Percentiles rank a stretch among this genome's conserved stretches.
These are phyloP conservation scores for Euzetes globulus DNA, from an alignment of 2,888 invertebrate genomes.

Conservation along the genomic window DNA sequence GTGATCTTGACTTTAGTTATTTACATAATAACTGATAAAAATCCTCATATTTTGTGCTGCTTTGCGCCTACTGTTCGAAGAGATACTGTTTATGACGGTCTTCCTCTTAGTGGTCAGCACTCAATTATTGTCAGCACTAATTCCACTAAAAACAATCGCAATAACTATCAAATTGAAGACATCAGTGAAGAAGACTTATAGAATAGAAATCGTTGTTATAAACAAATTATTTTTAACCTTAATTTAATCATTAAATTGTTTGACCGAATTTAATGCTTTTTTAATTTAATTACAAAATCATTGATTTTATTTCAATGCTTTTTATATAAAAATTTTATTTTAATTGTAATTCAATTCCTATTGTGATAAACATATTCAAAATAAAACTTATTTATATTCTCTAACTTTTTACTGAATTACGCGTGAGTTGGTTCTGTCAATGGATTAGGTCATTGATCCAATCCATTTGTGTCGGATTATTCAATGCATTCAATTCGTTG, in stretches of 20 bases:
- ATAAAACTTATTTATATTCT: no score
- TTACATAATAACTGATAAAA: slow-evolving; percentile 26
- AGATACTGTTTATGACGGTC: slow-evolving; percentile 4
- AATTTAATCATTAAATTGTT: not conserved
- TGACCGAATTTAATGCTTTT: not conserved
- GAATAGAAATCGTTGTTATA: not conserved
- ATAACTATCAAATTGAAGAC: slow-evolving; percentile 19
- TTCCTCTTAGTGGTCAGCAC: slow-evolving; percentile 1
- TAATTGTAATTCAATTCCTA: no score
- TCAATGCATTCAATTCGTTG: slow-evolving; percentile 21
- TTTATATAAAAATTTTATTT: no score
- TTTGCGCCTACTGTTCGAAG: not conserved
- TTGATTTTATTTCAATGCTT: no score
- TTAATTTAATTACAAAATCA: no score
- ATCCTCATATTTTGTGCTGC: slow-evolving; percentile 26
- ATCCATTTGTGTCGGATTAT: not conserved
- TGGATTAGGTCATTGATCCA: not conserved
- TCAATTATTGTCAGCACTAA: not conserved
- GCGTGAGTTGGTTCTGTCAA: not conserved
- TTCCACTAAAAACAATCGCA: not conserved
- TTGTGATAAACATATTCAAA: not conserved
- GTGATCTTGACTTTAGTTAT: slow-evolving; percentile 27
- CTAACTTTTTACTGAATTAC: not conserved
- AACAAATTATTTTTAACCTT: not conserved
- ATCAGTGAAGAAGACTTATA: slow-evolving; percentile 34